phyloP scores from a whole-genome alignment of 2,888 invertebrate genomes.

The Plebejus argus region DNA sequence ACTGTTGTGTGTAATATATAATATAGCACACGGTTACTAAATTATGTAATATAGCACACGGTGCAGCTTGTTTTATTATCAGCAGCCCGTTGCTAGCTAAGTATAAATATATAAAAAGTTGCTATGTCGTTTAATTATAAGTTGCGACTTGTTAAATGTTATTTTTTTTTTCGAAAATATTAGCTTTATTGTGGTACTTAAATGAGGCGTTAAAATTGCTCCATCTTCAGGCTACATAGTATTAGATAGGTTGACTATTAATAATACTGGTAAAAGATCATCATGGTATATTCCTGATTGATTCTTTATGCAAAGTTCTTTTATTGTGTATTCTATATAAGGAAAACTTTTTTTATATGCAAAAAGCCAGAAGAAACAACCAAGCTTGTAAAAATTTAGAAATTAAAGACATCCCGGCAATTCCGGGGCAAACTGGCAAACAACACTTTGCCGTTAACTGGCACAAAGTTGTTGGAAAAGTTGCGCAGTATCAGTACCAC shows the following conservation, averaged over 20 bases:
- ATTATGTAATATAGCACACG: neutral
- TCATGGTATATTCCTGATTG: too few relatives aligned
- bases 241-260: too few relatives aligned
- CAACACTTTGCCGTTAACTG: slow-evolving; percentile 55
- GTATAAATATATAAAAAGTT: neutral
- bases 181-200: too few relatives aligned
- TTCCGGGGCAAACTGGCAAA: slow-evolving; percentile 58
- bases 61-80: neutral
- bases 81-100: neutral
- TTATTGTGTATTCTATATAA: too few relatives aligned
- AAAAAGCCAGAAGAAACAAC: neutral
- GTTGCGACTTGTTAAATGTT: too few relatives aligned
- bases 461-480: slow-evolving; percentile 53
- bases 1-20: slow-evolving; percentile 30
- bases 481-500: slow-evolving; percentile 42
- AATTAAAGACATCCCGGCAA: slow-evolving; percentile 29
- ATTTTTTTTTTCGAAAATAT: too few relatives aligned
- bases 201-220: too few relatives aligned
- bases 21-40: neutral
- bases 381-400: neutral
- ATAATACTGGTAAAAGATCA: too few relatives aligned
- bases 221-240: too few relatives aligned
- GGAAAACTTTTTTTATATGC: neutral
- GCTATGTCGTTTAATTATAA: neutral
- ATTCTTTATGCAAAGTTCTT: too few relatives aligned